Evolutionary conservation across 2,888 invertebrate genomes (phyloP), one percentile per base, ranked within the genome.

Genomic region (Geotrupes spiniger): DNA sequence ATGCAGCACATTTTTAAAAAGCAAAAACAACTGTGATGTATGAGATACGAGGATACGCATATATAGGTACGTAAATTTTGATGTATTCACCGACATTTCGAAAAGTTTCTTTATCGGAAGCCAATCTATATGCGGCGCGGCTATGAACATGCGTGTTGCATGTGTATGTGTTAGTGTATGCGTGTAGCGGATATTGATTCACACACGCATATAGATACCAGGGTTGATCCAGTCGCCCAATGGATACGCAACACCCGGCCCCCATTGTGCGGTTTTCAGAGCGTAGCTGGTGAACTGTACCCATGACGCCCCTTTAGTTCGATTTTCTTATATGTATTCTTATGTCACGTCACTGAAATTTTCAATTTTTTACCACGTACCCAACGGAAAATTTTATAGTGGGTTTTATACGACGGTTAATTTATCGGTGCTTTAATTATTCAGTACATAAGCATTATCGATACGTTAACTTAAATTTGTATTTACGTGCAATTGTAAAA

Each of bases 71-170:
- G 11, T 39, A 52, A 51, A 46, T 4, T 4, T 48, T 38, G 49
- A 49, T 54, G 47, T 46, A 46, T 49, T 45, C 43, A 44, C 49
- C 31, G 51, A 49, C 46, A 52, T 52, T 40, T 49, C 21, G 42
- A 52, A 54, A 45, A 39, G 51, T 58, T 60, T 52, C 57, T 59
- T 59, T 60, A 60, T 60, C 56, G 58, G 56, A 58, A 57, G 52
- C 54, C 60, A 60, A 59, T 59, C 59, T 59, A 54, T 52, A 58
- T 58, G 54, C 51, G 49, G 57, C 52, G 49, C 52, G 51, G 46
- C 50, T 55, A 51, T 58, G 60, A 59, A 63, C 63, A 63, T 63
- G 63, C 63, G 63, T 63, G 61, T 54, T 59, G 61, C 59, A 62
- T 61, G 58, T 58, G 54, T 57, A 56, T 55, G 51, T 54, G 52